Base-by-base conservation (phyloP, 2,113 vertebrate species). In the Hemibagrus wyckioides region DNA sequence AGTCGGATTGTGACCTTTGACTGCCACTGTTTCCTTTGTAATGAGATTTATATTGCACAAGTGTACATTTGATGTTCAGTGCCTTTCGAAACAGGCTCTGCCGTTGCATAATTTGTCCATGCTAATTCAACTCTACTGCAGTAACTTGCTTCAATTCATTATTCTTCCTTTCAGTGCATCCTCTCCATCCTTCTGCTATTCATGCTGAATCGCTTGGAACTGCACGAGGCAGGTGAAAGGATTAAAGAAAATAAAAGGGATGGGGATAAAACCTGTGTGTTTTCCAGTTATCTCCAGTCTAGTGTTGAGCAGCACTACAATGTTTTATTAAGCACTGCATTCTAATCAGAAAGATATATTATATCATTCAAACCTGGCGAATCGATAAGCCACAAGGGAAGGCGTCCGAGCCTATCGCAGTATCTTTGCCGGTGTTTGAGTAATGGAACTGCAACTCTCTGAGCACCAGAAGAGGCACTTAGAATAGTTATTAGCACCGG, bases 401-500 rank as follows among this genome's bases (percentile, higher is more conserved):
- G 73, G 57, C 71, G 50, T 56, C 7, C 3, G 63, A 84, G 86
- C 88, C 88, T 77, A 89, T 28, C 88, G 92, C 83, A 30, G 89
- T 84, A 87, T 92, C 87, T 91, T 86, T 91, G 92, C 88, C 83
- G 86, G 88, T 88, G 88, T 93, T 91, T 92, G 90, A 94, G 90
- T 93, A 93, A 93, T 91, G 88, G 89, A 87, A 81, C 89, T 87
- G 88, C 88, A 86, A 84, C 83, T 90, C 88, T 91, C 91, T 86
- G 69, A 91, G 86, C 92, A 88, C 90, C 90, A 90, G 89, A 91
- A 87, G 25, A 86, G 90, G 88, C 91, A 87, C 87, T 88, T 84
- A 86, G 92, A 94, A 94, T 94, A 93, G 93, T 93, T 92, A 94
- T 89, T 90, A 94, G 91, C 86, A 83, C 59, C n/a, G 61, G 25